Percentiles rank a stretch among this genome's conserved stretches.
These are phyloP conservation scores for Lochmaea crataegi DNA, from an alignment of 2,888 invertebrate species.

Conservation along the genomic window DNA sequence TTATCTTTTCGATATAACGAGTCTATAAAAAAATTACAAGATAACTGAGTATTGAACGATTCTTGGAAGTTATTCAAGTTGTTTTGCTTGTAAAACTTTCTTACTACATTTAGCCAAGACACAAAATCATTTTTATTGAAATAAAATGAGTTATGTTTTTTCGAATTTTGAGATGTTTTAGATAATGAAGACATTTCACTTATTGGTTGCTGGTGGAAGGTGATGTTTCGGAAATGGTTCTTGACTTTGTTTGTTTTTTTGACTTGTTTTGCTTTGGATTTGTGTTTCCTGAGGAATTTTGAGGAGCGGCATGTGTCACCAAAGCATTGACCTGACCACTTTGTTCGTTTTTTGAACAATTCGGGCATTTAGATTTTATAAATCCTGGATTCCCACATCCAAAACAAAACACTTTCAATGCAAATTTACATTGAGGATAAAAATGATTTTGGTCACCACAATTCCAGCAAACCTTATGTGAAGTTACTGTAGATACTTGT, in stretches of 20 bases:
- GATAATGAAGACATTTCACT: not conserved
- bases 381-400: not conserved
- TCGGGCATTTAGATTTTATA: not conserved
- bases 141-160: not conserved
- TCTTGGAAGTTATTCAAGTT: slow-evolving; percentile 19
- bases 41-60: slow-evolving; percentile 15
- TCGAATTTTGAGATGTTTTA: not conserved
- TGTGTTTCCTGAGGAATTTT: too few species aligned
- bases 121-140: not conserved
- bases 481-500: too few species aligned
- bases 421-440: slow-evolving; percentile 1
- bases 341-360: too few species aligned
- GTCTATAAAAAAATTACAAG: not conserved
- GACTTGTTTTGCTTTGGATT: too few species aligned
- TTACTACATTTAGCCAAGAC: not conserved
- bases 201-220: not conserved
- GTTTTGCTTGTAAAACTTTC: not conserved
- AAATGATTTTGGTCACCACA: not conserved
- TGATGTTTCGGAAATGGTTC: too few species aligned
- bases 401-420: slow-evolving; percentile 5
- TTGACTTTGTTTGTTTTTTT: too few species aligned
- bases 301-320: not conserved
- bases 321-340: not conserved
- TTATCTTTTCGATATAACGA: slow-evolving; percentile 13
- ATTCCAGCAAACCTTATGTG: not conserved